Percentiles rank a stretch among this genome's conserved stretches.
phyloP scores from a whole-genome alignment of 2,888 invertebrate genomes.

The Melipona bicolor region DNA sequence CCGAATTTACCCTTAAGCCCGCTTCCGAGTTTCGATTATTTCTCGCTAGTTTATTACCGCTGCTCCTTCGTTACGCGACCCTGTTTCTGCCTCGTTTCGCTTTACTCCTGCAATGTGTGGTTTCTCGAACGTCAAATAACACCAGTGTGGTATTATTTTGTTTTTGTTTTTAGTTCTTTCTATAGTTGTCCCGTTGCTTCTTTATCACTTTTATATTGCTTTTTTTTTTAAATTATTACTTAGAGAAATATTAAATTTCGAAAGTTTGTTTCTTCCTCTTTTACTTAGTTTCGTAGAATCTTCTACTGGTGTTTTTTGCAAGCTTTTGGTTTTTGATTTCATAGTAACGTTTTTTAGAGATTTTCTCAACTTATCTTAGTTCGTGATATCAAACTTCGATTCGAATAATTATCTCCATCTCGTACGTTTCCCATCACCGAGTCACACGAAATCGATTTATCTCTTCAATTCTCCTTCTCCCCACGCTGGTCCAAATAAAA shows the following conservation, averaged over 20 bases:
- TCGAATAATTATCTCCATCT: neutral
- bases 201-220: neutral
- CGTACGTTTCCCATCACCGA: too few relatives aligned
- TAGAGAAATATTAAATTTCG: neutral
- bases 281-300: neutral
- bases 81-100: conserved; percentile 6
- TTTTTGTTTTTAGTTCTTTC: neutral
- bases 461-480: neutral
- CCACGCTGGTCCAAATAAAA: neutral
- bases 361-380: neutral
- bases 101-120: neutral
- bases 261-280: neutral
- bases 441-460: neutral
- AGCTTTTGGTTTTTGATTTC: neutral
- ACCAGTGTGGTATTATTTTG: neutral
- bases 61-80: conserved; percentile 48
- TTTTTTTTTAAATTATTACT: neutral
- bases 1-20: conserved; percentile 80
- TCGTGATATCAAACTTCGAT: neutral
- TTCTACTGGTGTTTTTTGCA: neutral
- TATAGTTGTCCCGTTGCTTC: too few relatives aligned
- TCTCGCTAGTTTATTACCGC: conserved; percentile 47
- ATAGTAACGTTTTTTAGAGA: neutral
- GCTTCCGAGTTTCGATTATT: conserved; percentile 69
- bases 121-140: neutral